These are phyloP conservation scores for Pelochelys cantorii DNA, from an alignment of 2,797 vertebrate genomes.

Conservation along the genomic window DNA sequence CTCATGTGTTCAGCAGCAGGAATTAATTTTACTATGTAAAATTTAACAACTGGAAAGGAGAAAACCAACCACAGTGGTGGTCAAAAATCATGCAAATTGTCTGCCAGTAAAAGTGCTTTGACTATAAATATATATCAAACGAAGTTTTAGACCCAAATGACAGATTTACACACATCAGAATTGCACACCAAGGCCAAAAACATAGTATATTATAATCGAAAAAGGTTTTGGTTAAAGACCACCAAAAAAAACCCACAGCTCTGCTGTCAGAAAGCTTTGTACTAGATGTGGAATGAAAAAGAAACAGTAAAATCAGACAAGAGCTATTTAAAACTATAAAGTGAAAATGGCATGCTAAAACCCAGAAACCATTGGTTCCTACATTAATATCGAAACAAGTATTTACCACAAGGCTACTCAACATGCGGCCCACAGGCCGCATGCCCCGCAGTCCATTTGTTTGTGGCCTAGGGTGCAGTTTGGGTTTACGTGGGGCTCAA, in stretches of 20 bases:
- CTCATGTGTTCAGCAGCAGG: slow-evolving; percentile 60
- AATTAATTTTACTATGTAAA: slow-evolving; percentile 66
- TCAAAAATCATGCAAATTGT: background rate
- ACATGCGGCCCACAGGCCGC: too few relatives aligned
- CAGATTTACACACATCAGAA: background rate
- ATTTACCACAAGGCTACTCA: background rate
- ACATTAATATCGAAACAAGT: fast-evolving
- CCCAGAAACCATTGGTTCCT: background rate
- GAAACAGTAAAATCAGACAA: background rate
- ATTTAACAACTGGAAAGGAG: background rate
- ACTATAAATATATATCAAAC: fast-evolving
- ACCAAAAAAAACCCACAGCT: background rate
- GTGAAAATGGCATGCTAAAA: background rate
- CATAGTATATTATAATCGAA: background rate
- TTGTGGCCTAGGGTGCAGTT: too few relatives aligned
- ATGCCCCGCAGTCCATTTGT: too few relatives aligned
- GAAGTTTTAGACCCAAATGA: background rate
- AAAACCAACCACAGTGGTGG: background rate
- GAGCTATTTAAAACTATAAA: background rate
- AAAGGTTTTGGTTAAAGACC: fast-evolving
- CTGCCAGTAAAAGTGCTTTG: fast-evolving
- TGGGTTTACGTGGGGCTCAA: too few relatives aligned
- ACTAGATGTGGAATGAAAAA: background rate
- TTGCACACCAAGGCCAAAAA: fast-evolving
- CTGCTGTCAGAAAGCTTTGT: background rate